Base-by-base conservation (phyloP, 2,888 invertebrate species). In the Melanophora roralis region DNA sequence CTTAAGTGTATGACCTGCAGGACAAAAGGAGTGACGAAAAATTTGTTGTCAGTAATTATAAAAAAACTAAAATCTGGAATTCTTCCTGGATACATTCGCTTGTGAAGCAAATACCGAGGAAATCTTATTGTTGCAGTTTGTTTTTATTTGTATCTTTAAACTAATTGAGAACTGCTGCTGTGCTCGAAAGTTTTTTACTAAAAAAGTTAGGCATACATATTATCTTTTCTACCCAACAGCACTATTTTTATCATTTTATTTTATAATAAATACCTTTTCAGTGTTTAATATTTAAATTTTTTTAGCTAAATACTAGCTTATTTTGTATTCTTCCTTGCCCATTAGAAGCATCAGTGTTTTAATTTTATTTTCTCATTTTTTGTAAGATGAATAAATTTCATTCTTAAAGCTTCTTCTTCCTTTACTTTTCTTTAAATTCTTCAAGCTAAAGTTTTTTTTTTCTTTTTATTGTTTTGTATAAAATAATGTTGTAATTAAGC, bases 401-500 rank as follows among this genome's bases (percentile, higher is more conserved):
- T 21, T 36, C 9, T 34, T 36, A 16, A 23, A 21, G 19, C 21
- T 27, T 38, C 21, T 21, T 55, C 6, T 16, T 11, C 36, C 16
- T 55, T 55, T 1, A 34, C 36, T 55, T 55, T 55, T 32, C 6
- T 16, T 2, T 14, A n/a, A 40, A 0, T 6, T 11, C 53, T 62
- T 36, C 7, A 27, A 3, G 27, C 6, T 27, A n/a, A n/a, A n/a
- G 21, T 19, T 47, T 45, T 23, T 5, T 4, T 38, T 11, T 47
- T 34, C 47, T 21, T 34, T 11, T 32, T 36, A 14, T 27, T 27
- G 62, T 47, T n/a, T n/a, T 69, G 69, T 64, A 40, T 64, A 57
- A 69, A 57, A 49, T 64, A 59, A 47, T 69, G 64, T 69, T 69
- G 69, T 57, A 59, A 64, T 64, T 69, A 59, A 59, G 57, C 4